phyloP scores from a whole-genome alignment of 1,140 invertebrate species.

The Halesus radiatus region DNA sequence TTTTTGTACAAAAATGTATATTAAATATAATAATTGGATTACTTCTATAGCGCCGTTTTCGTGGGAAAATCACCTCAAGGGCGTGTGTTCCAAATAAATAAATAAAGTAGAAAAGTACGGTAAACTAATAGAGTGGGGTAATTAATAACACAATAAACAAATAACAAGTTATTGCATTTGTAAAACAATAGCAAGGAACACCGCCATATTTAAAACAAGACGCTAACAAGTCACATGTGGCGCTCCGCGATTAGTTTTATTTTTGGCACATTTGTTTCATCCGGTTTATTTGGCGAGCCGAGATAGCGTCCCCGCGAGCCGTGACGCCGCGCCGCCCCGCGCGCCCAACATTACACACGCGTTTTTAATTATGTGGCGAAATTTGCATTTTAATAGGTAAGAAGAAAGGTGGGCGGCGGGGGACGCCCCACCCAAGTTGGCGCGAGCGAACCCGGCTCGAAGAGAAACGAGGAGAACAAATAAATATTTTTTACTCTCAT shows the following conservation, averaged over 20 bases:
- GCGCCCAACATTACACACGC: conserved; percentile 55
- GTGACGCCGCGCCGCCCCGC: conserved; percentile 42
- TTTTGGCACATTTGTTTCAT: conserved; percentile 52
- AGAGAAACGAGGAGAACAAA: conserved; percentile 40
- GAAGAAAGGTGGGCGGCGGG: conserved; percentile 48
- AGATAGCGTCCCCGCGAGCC: conserved; percentile 56
- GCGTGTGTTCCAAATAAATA: too few species aligned
- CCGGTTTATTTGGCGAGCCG: conserved; percentile 53
- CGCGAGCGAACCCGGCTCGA: conserved; percentile 29
- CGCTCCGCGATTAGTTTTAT: conserved; percentile 54
- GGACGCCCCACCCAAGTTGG: conserved; percentile 42
- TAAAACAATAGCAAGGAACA: too few species aligned
- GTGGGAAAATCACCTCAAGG: too few species aligned
- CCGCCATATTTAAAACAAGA: conserved; percentile 35
- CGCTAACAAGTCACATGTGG: conserved; percentile 46
- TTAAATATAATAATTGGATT: too few species aligned
- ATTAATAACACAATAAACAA: too few species aligned
- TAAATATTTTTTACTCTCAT: conserved; percentile 50
- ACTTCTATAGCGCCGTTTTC: too few species aligned
- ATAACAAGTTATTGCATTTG: too few species aligned
- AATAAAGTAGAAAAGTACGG: too few species aligned
- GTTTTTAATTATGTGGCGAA: conserved; percentile 59
- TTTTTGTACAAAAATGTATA: too few species aligned
- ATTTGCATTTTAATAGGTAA: conserved; percentile 59
- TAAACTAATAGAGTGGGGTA: too few species aligned